phyloP scores from a whole-genome alignment of 1,140 invertebrate genomes.

The Neodiprion lecontei region DNA sequence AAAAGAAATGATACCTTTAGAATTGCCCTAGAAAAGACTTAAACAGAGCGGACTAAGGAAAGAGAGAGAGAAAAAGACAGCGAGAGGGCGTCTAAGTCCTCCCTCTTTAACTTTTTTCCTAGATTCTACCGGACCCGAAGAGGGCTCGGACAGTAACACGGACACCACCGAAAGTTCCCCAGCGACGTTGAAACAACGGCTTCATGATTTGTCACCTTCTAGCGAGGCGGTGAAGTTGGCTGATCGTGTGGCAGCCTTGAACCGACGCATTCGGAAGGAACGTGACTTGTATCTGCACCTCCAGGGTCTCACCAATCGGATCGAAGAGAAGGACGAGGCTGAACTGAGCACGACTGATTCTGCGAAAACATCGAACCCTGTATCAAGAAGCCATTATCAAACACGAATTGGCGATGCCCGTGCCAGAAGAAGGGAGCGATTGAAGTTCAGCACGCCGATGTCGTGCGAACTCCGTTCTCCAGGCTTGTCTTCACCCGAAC shows the following conservation, averaged over 20 bases:
- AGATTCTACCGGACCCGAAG: neutral
- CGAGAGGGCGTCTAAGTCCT: neutral
- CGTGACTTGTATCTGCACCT: constrained; percentile 31
- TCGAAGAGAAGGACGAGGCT: constrained; percentile 42
- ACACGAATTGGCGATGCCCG: constrained; percentile 23
- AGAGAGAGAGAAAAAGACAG: constrained; percentile 8
- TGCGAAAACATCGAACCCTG: neutral
- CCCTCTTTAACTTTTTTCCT: neutral
- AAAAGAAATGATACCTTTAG: too few species aligned
- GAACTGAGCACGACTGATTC: constrained; percentile 22
- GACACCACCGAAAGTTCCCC: constrained; percentile 32
- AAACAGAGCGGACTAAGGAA: too few species aligned
- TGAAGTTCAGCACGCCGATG: neutral
- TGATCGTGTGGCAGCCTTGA: constrained; percentile 24
- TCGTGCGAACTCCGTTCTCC: neutral
- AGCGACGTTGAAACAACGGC: constrained; percentile 33
- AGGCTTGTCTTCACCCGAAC: neutral
- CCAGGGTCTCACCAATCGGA: constrained; percentile 27
- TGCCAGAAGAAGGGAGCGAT: constrained; percentile 24
- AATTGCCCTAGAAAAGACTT: too few species aligned
- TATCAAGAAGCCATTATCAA: neutral
- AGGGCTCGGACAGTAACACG: neutral
- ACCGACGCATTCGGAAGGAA: constrained; percentile 31
- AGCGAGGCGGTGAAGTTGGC: constrained; percentile 21
- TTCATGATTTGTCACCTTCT: constrained; percentile 35